Percentiles rank a stretch among this genome's conserved stretches.
Conservation (phyloP, 2,797 vertebrate genomes). For the Anisognathus igniventris region DNA sequence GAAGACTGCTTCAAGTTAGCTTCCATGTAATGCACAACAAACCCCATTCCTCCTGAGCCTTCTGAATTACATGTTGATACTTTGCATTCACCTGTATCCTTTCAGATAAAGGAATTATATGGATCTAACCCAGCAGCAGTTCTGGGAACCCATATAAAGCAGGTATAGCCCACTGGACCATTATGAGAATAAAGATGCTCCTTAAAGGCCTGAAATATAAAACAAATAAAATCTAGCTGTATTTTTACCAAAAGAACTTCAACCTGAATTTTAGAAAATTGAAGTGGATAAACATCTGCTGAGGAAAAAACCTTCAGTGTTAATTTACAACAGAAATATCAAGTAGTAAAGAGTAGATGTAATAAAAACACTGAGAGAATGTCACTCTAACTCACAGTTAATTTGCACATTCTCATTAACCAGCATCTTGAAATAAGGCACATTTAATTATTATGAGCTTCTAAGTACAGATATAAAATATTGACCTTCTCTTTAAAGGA, state of each 20-base stretch:
- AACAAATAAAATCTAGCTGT: neutral
- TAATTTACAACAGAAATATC: neutral
- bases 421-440: conserved; percentile 35
- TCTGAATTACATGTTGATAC: neutral
- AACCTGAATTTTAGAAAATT: neutral
- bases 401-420: conserved; percentile 35
- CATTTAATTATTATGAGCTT: conserved; percentile 27
- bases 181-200: neutral
- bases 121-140: neutral
- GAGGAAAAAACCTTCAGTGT: neutral
- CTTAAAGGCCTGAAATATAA: neutral
- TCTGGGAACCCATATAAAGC: neutral
- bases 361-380: conserved; percentile 30
- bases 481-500: conserved; percentile 9
- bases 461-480: conserved; percentile 39
- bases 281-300: neutral
- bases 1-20: neutral
- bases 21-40: neutral
- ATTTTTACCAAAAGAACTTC: neutral
- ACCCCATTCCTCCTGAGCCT: neutral
- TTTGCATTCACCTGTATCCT: neutral
- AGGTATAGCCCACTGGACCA: neutral
- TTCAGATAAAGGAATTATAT: neutral
- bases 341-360: neutral
- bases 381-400: neutral